A percentile compares a stretch with the other conserved stretches of the same genome.
These are phyloP conservation scores for Pterocles orientalis DNA, from an alignment of 2,113 vertebrate species.

Conservation along the genomic window DNA sequence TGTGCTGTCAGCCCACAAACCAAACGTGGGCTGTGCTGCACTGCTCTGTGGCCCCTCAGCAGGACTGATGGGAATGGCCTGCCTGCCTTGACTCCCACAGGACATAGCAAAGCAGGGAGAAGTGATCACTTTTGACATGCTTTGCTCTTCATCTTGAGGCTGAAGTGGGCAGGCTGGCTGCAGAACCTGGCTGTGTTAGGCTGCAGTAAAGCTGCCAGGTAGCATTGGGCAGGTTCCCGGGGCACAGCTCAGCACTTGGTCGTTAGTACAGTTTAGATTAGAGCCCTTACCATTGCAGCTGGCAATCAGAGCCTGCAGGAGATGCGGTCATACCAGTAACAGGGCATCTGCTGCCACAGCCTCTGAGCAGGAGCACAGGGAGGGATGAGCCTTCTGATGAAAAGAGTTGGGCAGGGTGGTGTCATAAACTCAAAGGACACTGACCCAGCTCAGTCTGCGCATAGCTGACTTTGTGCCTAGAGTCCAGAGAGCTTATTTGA, in stretches of 20 bases:
- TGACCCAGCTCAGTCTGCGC: accelerated
- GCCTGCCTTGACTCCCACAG: neutral
- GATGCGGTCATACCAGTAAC: accelerated
- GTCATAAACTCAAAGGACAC: neutral
- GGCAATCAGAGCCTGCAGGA: neutral
- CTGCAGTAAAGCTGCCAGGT: neutral
- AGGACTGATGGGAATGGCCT: neutral
- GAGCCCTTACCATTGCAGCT: neutral
- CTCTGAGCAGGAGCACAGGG: neutral
- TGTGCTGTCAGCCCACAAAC: neutral
- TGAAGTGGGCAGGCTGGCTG: neutral
- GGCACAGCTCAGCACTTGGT: neutral
- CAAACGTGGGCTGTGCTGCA: neutral
- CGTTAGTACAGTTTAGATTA: neutral
- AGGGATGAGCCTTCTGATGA: neutral
- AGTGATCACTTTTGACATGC: neutral
- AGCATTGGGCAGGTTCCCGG: neutral
- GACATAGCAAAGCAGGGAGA: neutral
- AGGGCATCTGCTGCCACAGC: neutral
- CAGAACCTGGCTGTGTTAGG: accelerated
- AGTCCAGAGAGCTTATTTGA: neutral
- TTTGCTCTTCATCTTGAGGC: neutral
- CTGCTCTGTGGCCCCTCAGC: neutral
- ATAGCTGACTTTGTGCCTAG: neutral
- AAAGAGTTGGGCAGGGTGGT: neutral